Conservation (phyloP, 2,888 invertebrate genomes). For the Eupithecia insigniata region DNA sequence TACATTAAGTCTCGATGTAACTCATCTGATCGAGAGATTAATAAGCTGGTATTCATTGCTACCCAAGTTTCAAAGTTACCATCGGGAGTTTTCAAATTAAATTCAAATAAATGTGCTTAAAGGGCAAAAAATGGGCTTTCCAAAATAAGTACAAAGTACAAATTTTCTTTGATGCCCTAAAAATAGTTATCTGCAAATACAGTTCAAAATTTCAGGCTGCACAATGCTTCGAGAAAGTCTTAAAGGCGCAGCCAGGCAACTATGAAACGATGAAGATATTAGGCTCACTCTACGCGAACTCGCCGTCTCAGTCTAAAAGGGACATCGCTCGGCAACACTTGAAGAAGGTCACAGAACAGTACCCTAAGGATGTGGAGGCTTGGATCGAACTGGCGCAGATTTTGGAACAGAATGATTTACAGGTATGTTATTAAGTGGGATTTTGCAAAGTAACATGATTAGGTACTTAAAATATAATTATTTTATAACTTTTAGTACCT, state of each 20-base stretch:
- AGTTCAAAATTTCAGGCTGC: constrained; percentile 88
- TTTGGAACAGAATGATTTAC: constrained; percentile 96
- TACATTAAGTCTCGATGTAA: background rate
- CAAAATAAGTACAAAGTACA: no score
- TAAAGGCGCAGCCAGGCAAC: constrained; percentile 98
- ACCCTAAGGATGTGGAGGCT: constrained; percentile 99
- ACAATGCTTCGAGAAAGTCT: constrained; percentile 98
- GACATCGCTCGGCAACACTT: constrained; percentile 97
- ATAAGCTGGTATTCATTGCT: no score
- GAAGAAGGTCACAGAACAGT: constrained; percentile 97
- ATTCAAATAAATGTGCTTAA: background rate
- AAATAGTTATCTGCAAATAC: background rate
- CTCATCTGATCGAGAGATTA: background rate
- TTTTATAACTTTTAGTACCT: no score
- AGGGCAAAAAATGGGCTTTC: background rate
- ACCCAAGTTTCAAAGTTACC: background rate
- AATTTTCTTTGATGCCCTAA: background rate
- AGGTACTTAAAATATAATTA: no score
- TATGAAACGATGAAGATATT: constrained; percentile 99
- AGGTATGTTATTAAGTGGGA: constrained; percentile 61
- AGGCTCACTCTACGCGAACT: constrained; percentile 97
- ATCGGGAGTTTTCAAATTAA: background rate
- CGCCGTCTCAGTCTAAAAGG: constrained; percentile 93
- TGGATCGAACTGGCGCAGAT: constrained; percentile 99
- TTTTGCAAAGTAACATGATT: background rate